phyloP scores from a whole-genome alignment of 2,113 vertebrate species.

The Epinephelus cyanopodus region DNA sequence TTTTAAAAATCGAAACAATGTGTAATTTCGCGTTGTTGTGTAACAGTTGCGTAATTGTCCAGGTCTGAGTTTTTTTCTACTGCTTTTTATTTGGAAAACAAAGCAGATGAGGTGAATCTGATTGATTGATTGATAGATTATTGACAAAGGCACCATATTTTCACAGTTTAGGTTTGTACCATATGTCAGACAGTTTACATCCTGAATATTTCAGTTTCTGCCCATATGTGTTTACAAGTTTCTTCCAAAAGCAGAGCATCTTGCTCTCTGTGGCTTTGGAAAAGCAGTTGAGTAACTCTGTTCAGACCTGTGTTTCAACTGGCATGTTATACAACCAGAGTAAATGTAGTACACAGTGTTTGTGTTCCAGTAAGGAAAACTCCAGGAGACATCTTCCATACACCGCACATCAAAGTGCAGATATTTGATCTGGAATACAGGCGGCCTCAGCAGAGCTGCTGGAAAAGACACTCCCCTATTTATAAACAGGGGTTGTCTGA shows the following conservation, averaged over 20 bases:
- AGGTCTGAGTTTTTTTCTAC: background rate
- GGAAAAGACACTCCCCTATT: constrained; percentile 82
- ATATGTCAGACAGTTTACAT: background rate
- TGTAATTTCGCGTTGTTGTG: background rate
- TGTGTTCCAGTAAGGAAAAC: constrained; percentile 54
- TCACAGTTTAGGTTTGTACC: background rate
- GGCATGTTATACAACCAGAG: background rate
- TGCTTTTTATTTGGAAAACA: constrained; percentile 1
- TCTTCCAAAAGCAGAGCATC: background rate
- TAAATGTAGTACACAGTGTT: constrained; percentile 21
- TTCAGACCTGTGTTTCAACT: background rate
- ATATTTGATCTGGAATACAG: constrained; percentile 78
- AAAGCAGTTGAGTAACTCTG: background rate
- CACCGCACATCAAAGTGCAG: constrained; percentile 75
- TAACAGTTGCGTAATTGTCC: background rate
- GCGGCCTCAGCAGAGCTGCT: constrained; percentile 69
- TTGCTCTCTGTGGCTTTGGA: no score
- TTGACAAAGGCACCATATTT: background rate
- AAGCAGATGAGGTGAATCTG: background rate
- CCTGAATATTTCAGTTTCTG: background rate
- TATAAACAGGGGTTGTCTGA: constrained; percentile 78
- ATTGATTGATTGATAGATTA: background rate
- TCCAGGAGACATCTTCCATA: constrained; percentile 59
- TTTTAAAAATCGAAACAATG: background rate
- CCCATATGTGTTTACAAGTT: background rate